phyloP scores from a whole-genome alignment of 2,888 invertebrate genomes.

The Hirudinaria manillensis region DNA sequence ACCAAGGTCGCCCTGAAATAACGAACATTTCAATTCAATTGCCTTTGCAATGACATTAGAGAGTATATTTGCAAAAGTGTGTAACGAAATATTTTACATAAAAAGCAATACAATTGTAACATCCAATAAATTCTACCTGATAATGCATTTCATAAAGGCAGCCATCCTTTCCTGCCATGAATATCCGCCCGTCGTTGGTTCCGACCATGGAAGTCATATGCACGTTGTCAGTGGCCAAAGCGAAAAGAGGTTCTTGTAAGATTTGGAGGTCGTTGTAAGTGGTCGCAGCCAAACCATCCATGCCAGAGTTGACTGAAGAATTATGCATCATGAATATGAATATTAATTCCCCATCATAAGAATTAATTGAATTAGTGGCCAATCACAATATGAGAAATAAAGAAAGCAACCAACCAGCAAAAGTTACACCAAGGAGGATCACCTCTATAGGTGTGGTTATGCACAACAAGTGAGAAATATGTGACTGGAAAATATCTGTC shows the following conservation, averaged over 20 bases:
- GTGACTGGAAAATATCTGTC: slow-evolving; percentile 74
- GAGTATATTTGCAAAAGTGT: background rate
- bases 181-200: slow-evolving; percentile 77
- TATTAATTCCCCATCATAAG: no score
- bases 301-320: no score
- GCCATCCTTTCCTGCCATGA: slow-evolving; percentile 89
- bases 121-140: slow-evolving; percentile 40
- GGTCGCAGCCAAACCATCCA: background rate
- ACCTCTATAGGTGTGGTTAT: slow-evolving; percentile 92
- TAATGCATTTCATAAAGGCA: slow-evolving; percentile 89
- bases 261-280: slow-evolving; percentile 68
- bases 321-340: no score
- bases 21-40: no score
- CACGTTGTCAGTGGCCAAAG: slow-evolving; percentile 76
- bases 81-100: background rate
- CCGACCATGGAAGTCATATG: slow-evolving; percentile 76
- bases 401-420: background rate
- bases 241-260: slow-evolving; percentile 88
- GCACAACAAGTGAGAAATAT: slow-evolving; percentile 82
- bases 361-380: no score
- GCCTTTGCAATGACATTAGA: no score
- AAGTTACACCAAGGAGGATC: slow-evolving; percentile 72
- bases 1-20: slow-evolving; percentile 52
- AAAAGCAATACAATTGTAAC: background rate
- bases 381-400: no score